Conservation (phyloP, 2,113 vertebrate species). For the Sterrhoptilus dennistouni region DNA sequence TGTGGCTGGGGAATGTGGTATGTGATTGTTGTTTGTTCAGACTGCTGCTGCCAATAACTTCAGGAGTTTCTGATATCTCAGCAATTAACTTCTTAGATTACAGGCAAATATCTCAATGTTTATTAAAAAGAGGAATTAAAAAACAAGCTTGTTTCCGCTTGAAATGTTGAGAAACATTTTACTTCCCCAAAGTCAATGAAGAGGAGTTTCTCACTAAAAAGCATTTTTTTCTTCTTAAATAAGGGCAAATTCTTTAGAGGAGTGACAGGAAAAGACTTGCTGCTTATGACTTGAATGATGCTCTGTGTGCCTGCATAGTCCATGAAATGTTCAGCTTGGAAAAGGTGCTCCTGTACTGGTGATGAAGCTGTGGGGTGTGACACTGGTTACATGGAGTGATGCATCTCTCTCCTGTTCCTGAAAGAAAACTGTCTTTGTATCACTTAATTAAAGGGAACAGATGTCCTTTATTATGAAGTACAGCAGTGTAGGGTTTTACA, state of each 20-base stretch:
- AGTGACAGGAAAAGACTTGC: neutral
- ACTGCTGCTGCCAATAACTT: neutral
- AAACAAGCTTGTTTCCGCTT: neutral
- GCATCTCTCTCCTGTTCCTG: neutral
- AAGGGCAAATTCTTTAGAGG: neutral
- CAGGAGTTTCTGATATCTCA: neutral
- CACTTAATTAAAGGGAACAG: neutral
- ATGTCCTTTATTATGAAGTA: neutral
- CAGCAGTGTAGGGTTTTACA: neutral
- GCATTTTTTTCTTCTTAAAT: neutral
- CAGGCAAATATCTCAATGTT: neutral
- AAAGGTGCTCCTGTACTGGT: neutral
- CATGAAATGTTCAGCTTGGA: neutral
- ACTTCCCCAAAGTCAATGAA: neutral
- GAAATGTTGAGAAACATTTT: neutral
- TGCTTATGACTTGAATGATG: neutral
- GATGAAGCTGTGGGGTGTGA: neutral
- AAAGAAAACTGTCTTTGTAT: neutral
- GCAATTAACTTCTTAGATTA: neutral
- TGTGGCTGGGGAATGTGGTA: neutral
- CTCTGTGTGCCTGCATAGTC: neutral
- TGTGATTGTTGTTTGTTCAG: neutral
- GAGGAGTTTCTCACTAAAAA: neutral
- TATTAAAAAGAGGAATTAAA: neutral
- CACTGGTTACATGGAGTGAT: neutral